These are phyloP conservation scores for Chaetorhynchus papuensis DNA, from an alignment of 2,113 vertebrate species.

Conservation along the genomic window DNA sequence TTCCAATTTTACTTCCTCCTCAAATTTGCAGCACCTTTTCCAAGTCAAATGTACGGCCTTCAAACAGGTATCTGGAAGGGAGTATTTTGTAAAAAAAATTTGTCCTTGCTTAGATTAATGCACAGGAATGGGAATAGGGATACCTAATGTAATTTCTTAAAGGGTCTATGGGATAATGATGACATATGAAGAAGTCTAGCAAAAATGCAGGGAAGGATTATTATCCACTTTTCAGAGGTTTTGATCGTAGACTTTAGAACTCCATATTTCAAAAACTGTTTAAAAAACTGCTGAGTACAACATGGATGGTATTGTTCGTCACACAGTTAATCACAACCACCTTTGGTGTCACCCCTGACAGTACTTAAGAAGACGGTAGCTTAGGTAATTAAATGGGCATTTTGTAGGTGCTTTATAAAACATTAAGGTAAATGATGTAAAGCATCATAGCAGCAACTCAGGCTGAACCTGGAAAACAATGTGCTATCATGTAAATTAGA, in stretches of 20 bases:
- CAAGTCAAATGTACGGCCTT: background rate
- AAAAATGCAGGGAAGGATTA: background rate
- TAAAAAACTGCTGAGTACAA: background rate
- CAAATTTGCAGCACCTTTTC: background rate
- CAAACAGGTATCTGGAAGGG: background rate
- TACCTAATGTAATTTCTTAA: background rate
- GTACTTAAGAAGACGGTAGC: background rate
- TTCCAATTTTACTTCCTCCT: background rate
- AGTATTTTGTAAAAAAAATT: background rate
- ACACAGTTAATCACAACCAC: background rate
- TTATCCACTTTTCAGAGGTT: background rate
- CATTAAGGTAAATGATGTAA: background rate
- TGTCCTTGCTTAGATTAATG: background rate
- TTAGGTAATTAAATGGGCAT: background rate
- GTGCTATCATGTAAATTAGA: background rate
- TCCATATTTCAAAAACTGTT: background rate
- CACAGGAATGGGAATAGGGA: background rate
- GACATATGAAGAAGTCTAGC: background rate
- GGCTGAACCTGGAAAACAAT: background rate
- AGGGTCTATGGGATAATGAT: background rate
- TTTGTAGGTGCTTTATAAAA: background rate
- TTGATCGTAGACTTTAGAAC: background rate
- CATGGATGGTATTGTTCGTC: background rate
- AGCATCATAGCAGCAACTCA: background rate
- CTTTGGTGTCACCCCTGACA: background rate